These are phyloP conservation scores for Lagria hirta DNA, from an alignment of 2,888 invertebrate species.

Conservation along the genomic window DNA sequence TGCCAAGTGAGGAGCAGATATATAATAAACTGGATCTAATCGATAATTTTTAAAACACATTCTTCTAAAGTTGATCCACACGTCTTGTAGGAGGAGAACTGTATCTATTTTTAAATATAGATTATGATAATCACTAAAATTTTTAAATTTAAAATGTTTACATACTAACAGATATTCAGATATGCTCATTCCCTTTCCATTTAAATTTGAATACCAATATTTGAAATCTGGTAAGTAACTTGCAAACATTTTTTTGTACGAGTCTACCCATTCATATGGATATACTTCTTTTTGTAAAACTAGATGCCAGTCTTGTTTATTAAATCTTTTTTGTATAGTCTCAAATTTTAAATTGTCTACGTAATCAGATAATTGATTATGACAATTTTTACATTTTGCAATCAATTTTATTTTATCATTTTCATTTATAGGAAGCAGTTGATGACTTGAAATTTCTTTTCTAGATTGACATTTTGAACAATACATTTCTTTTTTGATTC, in stretches of 20 bases:
- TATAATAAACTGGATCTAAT: slow-evolving; percentile 22
- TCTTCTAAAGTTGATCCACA: slow-evolving; percentile 18
- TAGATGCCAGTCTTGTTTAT: slow-evolving; percentile 11
- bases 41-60: slow-evolving; percentile 16
- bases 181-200: slow-evolving; percentile 13
- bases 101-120: slow-evolving; percentile 20
- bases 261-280: slow-evolving; percentile 19
- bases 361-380: slow-evolving; percentile 18
- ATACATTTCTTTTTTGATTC: slow-evolving; percentile 5
- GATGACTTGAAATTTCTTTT: slow-evolving; percentile 18
- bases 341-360: slow-evolving; percentile 20
- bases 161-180: slow-evolving; percentile 11
- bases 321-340: slow-evolving; percentile 18
- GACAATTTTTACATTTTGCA: slow-evolving; percentile 21
- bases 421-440: slow-evolving; percentile 15
- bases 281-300: slow-evolving; percentile 11
- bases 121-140: slow-evolving; percentile 19
- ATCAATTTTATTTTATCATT: slow-evolving; percentile 19
- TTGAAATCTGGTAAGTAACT: slow-evolving; percentile 18
- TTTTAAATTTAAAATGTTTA: slow-evolving; percentile 22
- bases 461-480: slow-evolving; percentile 10
- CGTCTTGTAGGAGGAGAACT: slow-evolving; percentile 20
- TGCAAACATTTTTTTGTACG: slow-evolving; percentile 16
- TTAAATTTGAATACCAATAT: slow-evolving; percentile 17
- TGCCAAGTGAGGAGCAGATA: slow-evolving; percentile 9